Conservation (phyloP, 35 echinoderm and acorn worm species). For the Lytechinus pictus region DNA sequence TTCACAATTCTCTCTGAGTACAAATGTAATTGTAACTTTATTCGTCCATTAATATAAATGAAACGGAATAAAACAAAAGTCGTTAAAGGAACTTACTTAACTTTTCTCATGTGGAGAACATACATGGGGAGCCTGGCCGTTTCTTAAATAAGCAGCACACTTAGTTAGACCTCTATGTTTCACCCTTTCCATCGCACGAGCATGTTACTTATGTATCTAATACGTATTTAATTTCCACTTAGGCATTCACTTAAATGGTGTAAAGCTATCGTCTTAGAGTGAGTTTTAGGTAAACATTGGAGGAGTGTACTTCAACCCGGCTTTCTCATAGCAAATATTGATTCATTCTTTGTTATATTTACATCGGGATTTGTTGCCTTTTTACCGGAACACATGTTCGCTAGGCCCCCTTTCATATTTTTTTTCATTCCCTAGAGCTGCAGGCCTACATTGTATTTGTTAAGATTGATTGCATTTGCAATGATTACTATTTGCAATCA, state of each 20-base stretch:
- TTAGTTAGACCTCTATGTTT: not conserved
- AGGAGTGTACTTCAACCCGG: slow-evolving; percentile 44
- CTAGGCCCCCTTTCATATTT: not conserved
- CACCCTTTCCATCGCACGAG: not conserved
- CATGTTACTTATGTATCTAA: not conserved
- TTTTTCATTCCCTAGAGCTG: too few relatives aligned
- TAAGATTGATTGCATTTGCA: too few relatives aligned
- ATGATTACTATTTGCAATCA: too few relatives aligned
- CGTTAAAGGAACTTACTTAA: too few relatives aligned
- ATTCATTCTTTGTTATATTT: not conserved
- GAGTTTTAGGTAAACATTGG: slow-evolving; percentile 15
- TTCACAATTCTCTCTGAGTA: too few relatives aligned
- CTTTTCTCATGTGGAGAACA: too few relatives aligned
- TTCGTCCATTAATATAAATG: too few relatives aligned
- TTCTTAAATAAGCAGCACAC: not conserved
- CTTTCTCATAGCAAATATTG: slow-evolving; percentile 44
- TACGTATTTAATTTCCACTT: not conserved
- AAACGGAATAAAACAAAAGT: too few relatives aligned
- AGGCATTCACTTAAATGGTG: slow-evolving; percentile 3
- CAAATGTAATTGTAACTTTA: too few relatives aligned
- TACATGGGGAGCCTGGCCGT: too few relatives aligned
- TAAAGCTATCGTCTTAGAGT: not conserved
- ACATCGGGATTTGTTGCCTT: not conserved
- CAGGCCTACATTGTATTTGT: too few relatives aligned
- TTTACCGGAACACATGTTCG: not conserved